A percentile compares a stretch with the other conserved stretches of the same genome.
Evolutionary conservation across 2,888 invertebrate genomes (phyloP).

Genomic region (Cryptocephalus moraei): DNA sequence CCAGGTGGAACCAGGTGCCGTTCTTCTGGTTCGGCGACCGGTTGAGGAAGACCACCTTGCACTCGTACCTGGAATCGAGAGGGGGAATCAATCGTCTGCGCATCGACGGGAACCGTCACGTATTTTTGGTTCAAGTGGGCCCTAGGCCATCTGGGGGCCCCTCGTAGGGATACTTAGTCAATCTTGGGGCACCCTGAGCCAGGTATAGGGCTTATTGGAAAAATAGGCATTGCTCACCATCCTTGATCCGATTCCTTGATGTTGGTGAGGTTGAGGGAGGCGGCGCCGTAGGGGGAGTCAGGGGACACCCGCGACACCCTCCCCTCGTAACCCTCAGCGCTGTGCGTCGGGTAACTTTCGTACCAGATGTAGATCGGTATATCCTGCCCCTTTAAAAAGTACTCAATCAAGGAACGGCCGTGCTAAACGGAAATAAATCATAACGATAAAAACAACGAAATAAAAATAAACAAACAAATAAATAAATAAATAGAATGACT

Average conservation of each 20-base stretch:
- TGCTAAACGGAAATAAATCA: slow-evolving; percentile 14
- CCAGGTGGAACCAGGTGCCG: slow-evolving; percentile 97
- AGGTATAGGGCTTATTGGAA: too few species aligned
- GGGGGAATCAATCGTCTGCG: background rate
- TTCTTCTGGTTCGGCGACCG: slow-evolving; percentile 85
- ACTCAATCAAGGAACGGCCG: slow-evolving; percentile 25
- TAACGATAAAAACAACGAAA: too few species aligned
- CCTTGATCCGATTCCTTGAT: slow-evolving; percentile 90
- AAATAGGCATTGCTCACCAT: slow-evolving; percentile 73
- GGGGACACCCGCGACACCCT: slow-evolving; percentile 81
- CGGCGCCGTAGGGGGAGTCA: slow-evolving; percentile 81
- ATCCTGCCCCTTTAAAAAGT: slow-evolving; percentile 73
- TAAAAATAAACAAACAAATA: too few species aligned
- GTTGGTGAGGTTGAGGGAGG: slow-evolving; percentile 91
- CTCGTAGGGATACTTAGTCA: too few species aligned
- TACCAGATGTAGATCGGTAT: slow-evolving; percentile 97
- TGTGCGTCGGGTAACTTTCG: slow-evolving; percentile 94
- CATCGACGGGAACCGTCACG: too few species aligned
- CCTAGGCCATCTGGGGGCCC: too few species aligned
- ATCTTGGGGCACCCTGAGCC: too few species aligned
- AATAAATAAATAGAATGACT: slow-evolving; percentile 14
- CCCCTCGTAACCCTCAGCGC: slow-evolving; percentile 88
- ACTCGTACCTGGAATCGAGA: slow-evolving; percentile 36
- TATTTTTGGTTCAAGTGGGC: too few species aligned
- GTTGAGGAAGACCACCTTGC: slow-evolving; percentile 85